Base-by-base conservation (phyloP, 1,140 invertebrate species). In the Apolygus lucorum region DNA sequence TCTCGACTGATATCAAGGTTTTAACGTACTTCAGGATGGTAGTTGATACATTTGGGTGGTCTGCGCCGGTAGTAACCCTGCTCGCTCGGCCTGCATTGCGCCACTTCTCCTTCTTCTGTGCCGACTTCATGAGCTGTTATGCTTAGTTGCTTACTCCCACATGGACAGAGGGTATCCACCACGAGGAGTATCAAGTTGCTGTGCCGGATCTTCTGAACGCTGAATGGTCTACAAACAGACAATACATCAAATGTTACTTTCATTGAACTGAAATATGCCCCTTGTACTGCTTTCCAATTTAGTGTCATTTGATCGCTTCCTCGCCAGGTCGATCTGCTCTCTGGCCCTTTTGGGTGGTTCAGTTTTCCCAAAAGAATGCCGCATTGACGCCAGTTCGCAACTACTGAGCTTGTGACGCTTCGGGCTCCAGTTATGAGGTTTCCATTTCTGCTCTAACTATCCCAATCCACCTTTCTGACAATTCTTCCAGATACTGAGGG, bases 121-220 rank as follows among this genome's bases (percentile, higher is more conserved):
- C 78, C 74, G 71, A 90, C 84, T 77, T 93, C 90, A 72, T 88
- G 86, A 1, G 91, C 87, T 34, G 85, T 85, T 73, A 93, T 90
- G 76, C 89, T 90, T 52, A 92, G 80, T 75, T 90, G 87, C 77
- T 92, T 92, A 73, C 86, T 89, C 28, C 90, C 90, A 78, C 93
- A 96, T 29, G 91, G 90, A 80, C 93, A 95, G 68, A 91, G 78
- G 0, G 91, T 95, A 77, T 95, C 91, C 63, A 94, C 91, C 52
- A 94, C 93, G 26, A 95, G 80, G 67, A 95, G 80, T 66, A 96
- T 92, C 62, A 96, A 79, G 82, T 96, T 96, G 74, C 92, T 95
- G 76, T 93, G 89, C 49, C 88, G 91, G 74, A 95, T 92, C 80
- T 93, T 93, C 76, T 95, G 92, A 13, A 95, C 92, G 78, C 92